Percentiles rank a stretch among this genome's conserved stretches.
Conservation (phyloP, 2,888 invertebrate genomes). For the Pandemis corylana region DNA sequence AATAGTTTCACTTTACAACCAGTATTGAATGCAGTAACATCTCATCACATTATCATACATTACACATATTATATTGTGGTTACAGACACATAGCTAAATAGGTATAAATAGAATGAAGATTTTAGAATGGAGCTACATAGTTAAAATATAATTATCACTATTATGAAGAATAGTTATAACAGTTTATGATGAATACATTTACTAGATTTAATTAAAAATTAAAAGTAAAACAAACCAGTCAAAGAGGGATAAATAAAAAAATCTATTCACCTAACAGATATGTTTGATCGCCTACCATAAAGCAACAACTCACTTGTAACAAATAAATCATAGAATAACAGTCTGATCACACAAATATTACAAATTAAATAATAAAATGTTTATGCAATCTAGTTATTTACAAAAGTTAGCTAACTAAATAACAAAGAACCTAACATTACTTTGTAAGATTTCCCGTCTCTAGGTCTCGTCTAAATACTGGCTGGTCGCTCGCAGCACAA, state of each 20-base stretch:
- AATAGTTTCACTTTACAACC: constrained; percentile 83
- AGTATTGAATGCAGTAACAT: constrained; percentile 80
- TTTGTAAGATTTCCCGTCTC: constrained; percentile 71
- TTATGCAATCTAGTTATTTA: constrained; percentile 83
- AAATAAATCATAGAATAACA: constrained; percentile 84
- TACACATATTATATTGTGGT: constrained; percentile 70
- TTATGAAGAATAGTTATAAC: constrained; percentile 58
- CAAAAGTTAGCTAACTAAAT: constrained; percentile 85
- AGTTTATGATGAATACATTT: constrained; percentile 57
- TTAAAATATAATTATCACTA: constrained; percentile 53
- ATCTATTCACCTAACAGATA: constrained; percentile 74
- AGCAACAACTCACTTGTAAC: constrained; percentile 82
- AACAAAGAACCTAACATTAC: constrained; percentile 81
- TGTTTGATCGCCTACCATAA: constrained; percentile 76
- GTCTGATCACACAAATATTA: constrained; percentile 84
- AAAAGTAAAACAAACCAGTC: constrained; percentile 64
- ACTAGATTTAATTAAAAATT: constrained; percentile 43
- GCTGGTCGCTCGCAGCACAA: constrained; percentile 71
- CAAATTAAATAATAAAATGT: constrained; percentile 81
- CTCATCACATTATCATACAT: constrained; percentile 76
- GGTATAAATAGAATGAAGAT: constrained; percentile 62
- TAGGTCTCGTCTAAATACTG: constrained; percentile 77
- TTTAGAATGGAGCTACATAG: constrained; percentile 65
- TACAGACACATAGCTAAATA: constrained; percentile 77
- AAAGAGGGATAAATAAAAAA: constrained; percentile 57